phyloP scores from a whole-genome alignment of 2,888 invertebrate genomes.

The Habroteleia sp. region DNA sequence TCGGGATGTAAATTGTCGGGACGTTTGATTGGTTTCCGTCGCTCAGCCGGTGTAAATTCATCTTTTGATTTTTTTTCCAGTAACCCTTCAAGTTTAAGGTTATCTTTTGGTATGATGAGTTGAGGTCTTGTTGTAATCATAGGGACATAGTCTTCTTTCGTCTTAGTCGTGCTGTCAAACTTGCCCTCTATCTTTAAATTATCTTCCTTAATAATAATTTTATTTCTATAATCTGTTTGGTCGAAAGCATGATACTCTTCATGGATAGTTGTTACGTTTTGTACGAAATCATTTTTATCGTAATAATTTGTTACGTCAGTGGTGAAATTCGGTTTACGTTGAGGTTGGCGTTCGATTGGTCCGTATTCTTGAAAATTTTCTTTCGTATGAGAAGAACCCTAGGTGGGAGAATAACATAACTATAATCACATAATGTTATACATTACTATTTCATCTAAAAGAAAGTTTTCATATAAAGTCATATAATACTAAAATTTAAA shows the following conservation, averaged over 20 bases:
- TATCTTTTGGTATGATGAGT: slow-evolving; percentile 79
- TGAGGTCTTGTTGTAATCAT: slow-evolving; percentile 66
- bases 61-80: slow-evolving; percentile 76
- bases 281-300: slow-evolving; percentile 79
- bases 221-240: slow-evolving; percentile 82
- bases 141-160: slow-evolving; percentile 49
- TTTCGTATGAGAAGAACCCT: slow-evolving; percentile 75
- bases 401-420: slow-evolving; percentile 21
- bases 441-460: too few species aligned
- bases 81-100: slow-evolving; percentile 82
- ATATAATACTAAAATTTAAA: background rate
- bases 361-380: slow-evolving; percentile 78
- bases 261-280: slow-evolving; percentile 88
- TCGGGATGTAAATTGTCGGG: slow-evolving; percentile 82
- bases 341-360: slow-evolving; percentile 76
- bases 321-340: slow-evolving; percentile 86
- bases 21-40: slow-evolving; percentile 81
- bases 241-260: slow-evolving; percentile 86
- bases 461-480: too few species aligned
- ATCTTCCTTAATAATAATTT: slow-evolving; percentile 52
- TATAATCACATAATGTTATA: background rate
- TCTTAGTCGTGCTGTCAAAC: too few species aligned
- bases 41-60: slow-evolving; percentile 73
- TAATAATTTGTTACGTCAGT: slow-evolving; percentile 82
- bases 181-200: too few species aligned